Conservation (phyloP, 2,888 invertebrate genomes). For the Nephrotoma appendiculata region DNA sequence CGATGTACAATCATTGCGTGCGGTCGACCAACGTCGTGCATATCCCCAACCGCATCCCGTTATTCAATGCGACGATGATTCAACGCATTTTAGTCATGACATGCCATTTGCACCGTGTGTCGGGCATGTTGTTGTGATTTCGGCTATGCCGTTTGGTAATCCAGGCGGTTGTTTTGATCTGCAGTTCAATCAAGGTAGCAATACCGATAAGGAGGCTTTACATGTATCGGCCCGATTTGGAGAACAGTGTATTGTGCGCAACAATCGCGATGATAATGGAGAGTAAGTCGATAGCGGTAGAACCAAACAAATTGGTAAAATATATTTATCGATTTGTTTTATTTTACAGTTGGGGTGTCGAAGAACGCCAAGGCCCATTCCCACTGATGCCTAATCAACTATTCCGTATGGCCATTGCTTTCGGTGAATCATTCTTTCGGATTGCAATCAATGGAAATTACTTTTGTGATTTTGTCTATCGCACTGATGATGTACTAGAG, state of each 20-base stretch:
- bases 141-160: slow-evolving; percentile 28
- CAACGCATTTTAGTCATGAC: slow-evolving; percentile 26
- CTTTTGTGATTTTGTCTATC: slow-evolving; percentile 25
- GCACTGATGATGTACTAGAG: slow-evolving; percentile 22
- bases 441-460: slow-evolving; percentile 30
- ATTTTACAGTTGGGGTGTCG: slow-evolving; percentile 22
- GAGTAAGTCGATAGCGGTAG: not conserved
- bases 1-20: slow-evolving; percentile 29
- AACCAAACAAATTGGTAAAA: not conserved
- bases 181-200: slow-evolving; percentile 25
- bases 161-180: slow-evolving; percentile 28
- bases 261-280: not conserved
- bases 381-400: slow-evolving; percentile 31
- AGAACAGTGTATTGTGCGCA: not conserved
- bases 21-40: slow-evolving; percentile 29
- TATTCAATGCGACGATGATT: slow-evolving; percentile 24
- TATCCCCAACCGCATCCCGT: slow-evolving; percentile 32
- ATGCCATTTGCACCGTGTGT: slow-evolving; percentile 24
- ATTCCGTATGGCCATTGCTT: slow-evolving; percentile 29
- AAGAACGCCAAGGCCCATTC: slow-evolving; percentile 29
- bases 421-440: slow-evolving; percentile 27
- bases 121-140: slow-evolving; percentile 26
- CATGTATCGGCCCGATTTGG: not conserved
- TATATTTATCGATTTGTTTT: no score
- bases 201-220: slow-evolving; percentile 16